These are phyloP conservation scores for Rhabdornis inornatus DNA, from an alignment of 2,113 vertebrate genomes.

Conservation along the genomic window DNA sequence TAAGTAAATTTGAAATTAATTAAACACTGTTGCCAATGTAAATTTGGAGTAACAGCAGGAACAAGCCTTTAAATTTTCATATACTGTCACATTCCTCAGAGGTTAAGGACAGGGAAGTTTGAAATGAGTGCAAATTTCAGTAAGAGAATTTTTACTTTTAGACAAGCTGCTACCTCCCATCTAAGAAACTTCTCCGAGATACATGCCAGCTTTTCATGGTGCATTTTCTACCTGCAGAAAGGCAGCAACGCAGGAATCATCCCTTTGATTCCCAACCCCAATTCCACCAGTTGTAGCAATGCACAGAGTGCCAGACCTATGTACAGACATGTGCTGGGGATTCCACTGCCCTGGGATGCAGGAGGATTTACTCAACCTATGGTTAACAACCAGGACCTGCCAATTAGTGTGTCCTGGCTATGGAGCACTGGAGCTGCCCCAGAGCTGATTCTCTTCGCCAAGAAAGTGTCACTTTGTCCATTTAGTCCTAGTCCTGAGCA, in stretches of 20 bases:
- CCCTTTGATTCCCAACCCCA: background rate
- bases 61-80: background rate
- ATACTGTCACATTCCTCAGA: background rate
- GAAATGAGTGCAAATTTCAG: background rate
- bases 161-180: background rate
- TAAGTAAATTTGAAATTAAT: background rate
- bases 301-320: background rate
- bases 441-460: background rate
- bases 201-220: fast-evolving
- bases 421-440: background rate
- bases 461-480: background rate
- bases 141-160: background rate
- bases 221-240: background rate
- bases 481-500: background rate
- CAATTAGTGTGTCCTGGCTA: background rate
- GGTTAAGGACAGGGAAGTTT: background rate
- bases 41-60: background rate
- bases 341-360: background rate
- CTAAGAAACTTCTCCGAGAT: background rate
- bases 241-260: background rate
- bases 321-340: fast-evolving
- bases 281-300: background rate
- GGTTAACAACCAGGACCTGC: background rate
- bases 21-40: background rate
- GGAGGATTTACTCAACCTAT: fast-evolving